Percentiles rank a stretch among this genome's conserved stretches.
phyloP scores from a whole-genome alignment of 2,113 vertebrate genomes.

The Marmota flaviventris region DNA sequence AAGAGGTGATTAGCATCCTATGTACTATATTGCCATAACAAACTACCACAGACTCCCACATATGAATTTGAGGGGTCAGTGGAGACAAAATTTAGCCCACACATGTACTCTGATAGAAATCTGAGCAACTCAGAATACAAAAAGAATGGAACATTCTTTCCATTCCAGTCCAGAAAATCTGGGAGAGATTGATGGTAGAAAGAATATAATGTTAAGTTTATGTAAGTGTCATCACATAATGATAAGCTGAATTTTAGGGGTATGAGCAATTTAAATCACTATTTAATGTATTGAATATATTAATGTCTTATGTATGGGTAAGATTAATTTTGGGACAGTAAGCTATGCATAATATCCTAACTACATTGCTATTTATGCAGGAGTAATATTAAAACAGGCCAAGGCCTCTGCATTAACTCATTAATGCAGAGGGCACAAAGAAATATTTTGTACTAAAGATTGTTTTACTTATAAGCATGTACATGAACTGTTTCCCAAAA shows the following conservation, averaged over 20 bases:
- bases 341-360: background rate
- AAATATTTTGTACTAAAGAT: conserved; percentile 25
- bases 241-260: background rate
- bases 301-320: background rate
- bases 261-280: background rate
- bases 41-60: background rate
- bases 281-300: conserved; percentile 13
- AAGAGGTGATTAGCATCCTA: background rate
- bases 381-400: background rate
- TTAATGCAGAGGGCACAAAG: background rate
- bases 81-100: background rate
- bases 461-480: conserved; percentile 2
- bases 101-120: background rate
- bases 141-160: background rate
- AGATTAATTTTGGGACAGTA: conserved; percentile 7
- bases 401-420: background rate
- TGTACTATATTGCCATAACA: background rate
- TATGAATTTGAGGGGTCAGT: background rate
- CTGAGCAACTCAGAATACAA: background rate
- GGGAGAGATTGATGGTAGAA: background rate
- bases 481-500: background rate
- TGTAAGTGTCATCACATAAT: background rate
- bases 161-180: conserved; percentile 4
- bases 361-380: background rate
- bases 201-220: background rate